Evolutionary conservation across 2,113 vertebrate genomes (phyloP), one percentile per base, ranked within the genome.

Genomic region (Rhynchopsitta pachyrhyncha): DNA sequence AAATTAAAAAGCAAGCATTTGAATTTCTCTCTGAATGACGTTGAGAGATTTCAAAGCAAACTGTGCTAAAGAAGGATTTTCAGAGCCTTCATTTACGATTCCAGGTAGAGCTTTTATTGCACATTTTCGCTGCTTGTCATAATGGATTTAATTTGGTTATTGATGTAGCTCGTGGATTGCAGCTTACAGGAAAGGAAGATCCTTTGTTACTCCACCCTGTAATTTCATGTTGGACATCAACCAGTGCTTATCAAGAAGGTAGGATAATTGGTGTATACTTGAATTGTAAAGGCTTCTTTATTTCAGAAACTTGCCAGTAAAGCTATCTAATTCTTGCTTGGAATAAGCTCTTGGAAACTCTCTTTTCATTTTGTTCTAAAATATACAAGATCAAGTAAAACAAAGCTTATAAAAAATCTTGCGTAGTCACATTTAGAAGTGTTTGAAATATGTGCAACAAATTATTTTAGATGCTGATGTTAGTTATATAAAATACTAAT

Each of bases 201-300:
- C 97, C 97, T 22, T 78, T 97, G 39, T 75, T 97, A 49, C 97
- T 99, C 39, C 98, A 98, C 82, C 97, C 98, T 22, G 41, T 99
- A 44, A 98, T 99, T 97, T 95, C 95, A 88, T 98, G 95, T 78
- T 97, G 97, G 97, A 53, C 98, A 2, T 91, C 98, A 92, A 97
- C 97, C 29, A 91, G 88, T 29, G 98, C 98, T 67, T 98, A 98
- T 94, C 94, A 59, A 86, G 97, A 98, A 89, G 98, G 99, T 99
- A 97, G 66, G 95, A 85, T 81, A 55, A 44, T 33, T 76, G 15
- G 12, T 53, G 28, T 70, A 82, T 78, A 7, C 60, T 69, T 86
- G 59, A 69, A 35, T 53, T 76, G 20, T 87, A 68, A 92, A 80
- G 15, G 8, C 12, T 83, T 53, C 18, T 86, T 88, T 82, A 52